Evolutionary conservation across 1,140 invertebrate species (phyloP).

Genomic region (Caerostris darwini): DNA sequence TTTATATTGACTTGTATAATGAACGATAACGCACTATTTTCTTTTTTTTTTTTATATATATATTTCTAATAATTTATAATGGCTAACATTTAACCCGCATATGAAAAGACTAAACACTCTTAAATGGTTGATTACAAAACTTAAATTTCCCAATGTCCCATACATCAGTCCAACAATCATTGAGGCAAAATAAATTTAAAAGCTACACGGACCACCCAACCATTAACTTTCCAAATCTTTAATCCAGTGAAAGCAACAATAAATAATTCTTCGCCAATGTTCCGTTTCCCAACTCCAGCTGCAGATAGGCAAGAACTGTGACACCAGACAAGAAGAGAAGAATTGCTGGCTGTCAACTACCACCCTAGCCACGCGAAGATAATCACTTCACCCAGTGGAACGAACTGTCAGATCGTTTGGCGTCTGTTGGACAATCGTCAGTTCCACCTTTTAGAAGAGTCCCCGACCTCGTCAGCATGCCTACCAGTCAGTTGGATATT

Average conservation of each 20-base stretch:
- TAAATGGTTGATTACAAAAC: neutral
- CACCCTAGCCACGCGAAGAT: conserved; percentile 44
- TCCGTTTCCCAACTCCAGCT: neutral
- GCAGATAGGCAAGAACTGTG: conserved; percentile 39
- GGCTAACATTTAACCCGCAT: no score
- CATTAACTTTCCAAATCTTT: neutral
- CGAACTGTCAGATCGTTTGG: conserved; percentile 43
- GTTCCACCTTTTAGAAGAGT: neutral
- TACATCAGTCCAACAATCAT: neutral
- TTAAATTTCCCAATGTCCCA: neutral
- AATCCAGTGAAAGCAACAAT: neutral
- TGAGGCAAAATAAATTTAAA: neutral
- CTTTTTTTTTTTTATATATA: no score
- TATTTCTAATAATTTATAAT: no score
- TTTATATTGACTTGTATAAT: no score
- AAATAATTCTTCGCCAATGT: neutral
- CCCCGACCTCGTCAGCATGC: neutral
- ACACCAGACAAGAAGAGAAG: neutral
- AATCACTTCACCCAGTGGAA: conserved; percentile 48
- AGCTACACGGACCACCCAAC: neutral
- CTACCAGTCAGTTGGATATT: neutral
- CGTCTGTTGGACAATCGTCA: neutral
- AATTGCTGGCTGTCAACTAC: conserved; percentile 28
- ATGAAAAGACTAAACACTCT: no score
- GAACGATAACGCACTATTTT: no score